phyloP scores from a whole-genome alignment of 2,113 vertebrate genomes.

The Ahaetulla prasina region DNA sequence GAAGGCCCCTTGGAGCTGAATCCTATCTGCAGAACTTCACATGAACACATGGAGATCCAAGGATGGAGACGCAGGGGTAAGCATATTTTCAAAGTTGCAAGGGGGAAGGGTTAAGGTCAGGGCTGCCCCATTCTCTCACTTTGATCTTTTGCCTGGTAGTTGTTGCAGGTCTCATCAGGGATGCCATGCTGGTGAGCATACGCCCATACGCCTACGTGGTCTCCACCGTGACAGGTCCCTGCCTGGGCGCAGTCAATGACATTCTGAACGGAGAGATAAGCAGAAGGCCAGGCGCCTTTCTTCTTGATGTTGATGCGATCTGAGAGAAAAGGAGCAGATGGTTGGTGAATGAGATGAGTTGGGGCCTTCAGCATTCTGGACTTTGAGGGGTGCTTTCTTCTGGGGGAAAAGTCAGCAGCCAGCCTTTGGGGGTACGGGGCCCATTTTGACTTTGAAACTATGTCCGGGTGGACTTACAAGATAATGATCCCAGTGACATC shows the following conservation, averaged over 20 bases:
- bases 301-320: constrained; percentile 96
- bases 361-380: background rate
- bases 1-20: background rate
- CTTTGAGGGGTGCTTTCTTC: background rate
- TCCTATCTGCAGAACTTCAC: background rate
- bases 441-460: background rate
- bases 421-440: background rate
- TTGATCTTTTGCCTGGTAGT: constrained; percentile 97
- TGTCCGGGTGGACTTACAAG: background rate
- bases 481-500: background rate
- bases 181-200: constrained; percentile 87
- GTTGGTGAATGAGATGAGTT: too few relatives aligned
- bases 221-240: constrained; percentile 85
- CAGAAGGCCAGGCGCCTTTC: constrained; percentile 87
- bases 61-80: background rate
- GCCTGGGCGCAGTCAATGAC: constrained; percentile 85
- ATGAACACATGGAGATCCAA: background rate
- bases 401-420: background rate
- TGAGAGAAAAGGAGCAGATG: constrained; percentile 43
- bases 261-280: constrained; percentile 90
- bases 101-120: background rate
- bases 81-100: background rate
- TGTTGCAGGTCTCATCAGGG: constrained; percentile 97
- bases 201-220: constrained; percentile 83
- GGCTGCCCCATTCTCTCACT: constrained; percentile 61